Percentiles rank a stretch among this genome's conserved stretches.
Evolutionary conservation across 2,888 invertebrate genomes (phyloP).

Genomic region (Elegia similella): DNA sequence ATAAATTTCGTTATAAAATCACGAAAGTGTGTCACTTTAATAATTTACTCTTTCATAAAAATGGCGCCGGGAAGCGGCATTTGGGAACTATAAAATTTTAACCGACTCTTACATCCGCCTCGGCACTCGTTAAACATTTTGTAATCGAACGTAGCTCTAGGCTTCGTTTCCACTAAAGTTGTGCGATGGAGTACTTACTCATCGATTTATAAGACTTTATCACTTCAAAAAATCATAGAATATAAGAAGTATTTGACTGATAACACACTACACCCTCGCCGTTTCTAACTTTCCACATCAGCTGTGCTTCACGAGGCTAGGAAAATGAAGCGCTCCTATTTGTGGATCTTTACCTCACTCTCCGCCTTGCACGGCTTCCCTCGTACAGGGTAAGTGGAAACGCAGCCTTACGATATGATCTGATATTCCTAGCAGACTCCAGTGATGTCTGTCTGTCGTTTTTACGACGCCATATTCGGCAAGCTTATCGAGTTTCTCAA

Average conservation of each 20-base stretch:
- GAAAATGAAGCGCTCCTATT: too few relatives aligned
- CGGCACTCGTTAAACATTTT: constrained; percentile 7
- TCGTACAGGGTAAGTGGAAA: background rate
- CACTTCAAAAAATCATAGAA: too few relatives aligned
- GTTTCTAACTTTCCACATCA: too few relatives aligned
- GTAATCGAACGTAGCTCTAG: constrained; percentile 1
- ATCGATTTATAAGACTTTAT: too few relatives aligned
- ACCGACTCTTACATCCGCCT: constrained; percentile 4
- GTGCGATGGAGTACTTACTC: too few relatives aligned
- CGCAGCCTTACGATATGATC: constrained; percentile 1
- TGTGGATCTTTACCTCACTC: too few relatives aligned
- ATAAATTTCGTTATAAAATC: background rate
- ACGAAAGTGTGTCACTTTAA: background rate
- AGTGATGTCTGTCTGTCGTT: constrained; percentile 5
- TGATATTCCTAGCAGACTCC: constrained; percentile 7
- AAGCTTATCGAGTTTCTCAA: constrained; percentile 9
- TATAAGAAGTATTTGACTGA: too few relatives aligned
- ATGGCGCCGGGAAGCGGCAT: constrained; percentile 2
- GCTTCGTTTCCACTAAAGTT: too few relatives aligned
- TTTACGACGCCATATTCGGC: constrained; percentile 11
- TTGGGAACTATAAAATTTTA: constrained; percentile 2
- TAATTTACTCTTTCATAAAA: constrained; percentile 4
- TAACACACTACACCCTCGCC: too few relatives aligned
- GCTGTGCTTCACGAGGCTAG: too few relatives aligned
- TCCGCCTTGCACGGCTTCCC: too few relatives aligned